phyloP scores from a whole-genome alignment of 2,888 invertebrate genomes.

The Mesorhabditis sp. region DNA sequence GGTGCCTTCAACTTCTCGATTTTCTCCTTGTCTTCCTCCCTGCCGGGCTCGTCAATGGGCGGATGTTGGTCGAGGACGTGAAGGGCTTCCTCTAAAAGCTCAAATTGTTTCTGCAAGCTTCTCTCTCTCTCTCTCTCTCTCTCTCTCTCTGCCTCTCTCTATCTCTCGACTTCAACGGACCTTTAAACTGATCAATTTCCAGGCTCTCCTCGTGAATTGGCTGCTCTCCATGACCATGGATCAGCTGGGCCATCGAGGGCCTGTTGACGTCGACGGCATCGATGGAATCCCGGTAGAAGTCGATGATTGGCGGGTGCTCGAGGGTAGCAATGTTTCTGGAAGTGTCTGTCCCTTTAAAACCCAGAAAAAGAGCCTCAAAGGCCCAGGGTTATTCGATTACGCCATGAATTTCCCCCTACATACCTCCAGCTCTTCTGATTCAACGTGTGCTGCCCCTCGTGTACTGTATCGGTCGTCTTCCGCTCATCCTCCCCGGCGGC shows the following conservation, averaged over 20 bases:
- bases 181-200: background rate
- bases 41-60: no score
- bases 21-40: no score
- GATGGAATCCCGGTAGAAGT: conserved; percentile 62
- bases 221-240: conserved; percentile 50
- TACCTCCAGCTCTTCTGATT: conserved; percentile 47
- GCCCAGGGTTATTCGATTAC: background rate
- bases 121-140: no score
- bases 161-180: no score
- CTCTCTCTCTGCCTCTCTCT: no score
- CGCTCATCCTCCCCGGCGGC: conserved; percentile 18
- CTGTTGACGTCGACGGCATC: conserved; percentile 35
- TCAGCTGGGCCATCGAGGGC: conserved; percentile 54
- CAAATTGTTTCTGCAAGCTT: no score
- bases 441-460: conserved; percentile 35
- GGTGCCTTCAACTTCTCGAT: no score
- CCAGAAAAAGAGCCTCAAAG: background rate
- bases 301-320: conserved; percentile 61
- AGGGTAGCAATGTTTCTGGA: conserved; percentile 47
- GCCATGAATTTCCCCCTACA: background rate
- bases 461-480: conserved; percentile 8
- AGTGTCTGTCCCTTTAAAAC: background rate
- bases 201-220: conserved; percentile 21
- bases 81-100: no score
- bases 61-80: no score